These are phyloP conservation scores for Pemphredon lugubris DNA, from an alignment of 2,888 invertebrate species.

Conservation along the genomic window DNA sequence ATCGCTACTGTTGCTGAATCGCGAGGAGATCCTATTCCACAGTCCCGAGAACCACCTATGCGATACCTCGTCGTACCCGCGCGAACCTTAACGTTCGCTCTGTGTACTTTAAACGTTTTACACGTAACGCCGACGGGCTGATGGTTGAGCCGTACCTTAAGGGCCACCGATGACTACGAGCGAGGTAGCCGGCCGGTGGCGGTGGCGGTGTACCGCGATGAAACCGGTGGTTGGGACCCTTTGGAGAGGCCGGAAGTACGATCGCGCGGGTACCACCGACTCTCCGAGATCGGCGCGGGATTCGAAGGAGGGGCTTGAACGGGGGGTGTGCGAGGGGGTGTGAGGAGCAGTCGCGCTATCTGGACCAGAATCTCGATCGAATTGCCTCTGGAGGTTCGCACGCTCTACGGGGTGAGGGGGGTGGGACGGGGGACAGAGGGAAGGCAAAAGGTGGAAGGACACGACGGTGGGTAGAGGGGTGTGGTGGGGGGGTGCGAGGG, in stretches of 20 bases:
- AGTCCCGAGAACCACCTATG: too few relatives aligned
- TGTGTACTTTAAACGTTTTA: too few relatives aligned
- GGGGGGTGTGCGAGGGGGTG: conserved; percentile 30
- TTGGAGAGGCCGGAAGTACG: conserved; percentile 41
- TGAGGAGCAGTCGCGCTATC: conserved; percentile 67
- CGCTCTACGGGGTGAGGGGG: conserved; percentile 65
- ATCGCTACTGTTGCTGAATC: too few relatives aligned
- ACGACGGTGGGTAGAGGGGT: conserved; percentile 38
- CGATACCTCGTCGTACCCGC: too few relatives aligned
- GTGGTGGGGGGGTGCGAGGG: conserved; percentile 53
- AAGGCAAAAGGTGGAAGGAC: conserved; percentile 44
- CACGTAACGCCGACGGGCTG: too few relatives aligned
- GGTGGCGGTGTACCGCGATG: too few relatives aligned
- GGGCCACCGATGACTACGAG: too few relatives aligned
- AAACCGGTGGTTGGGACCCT: too few relatives aligned
- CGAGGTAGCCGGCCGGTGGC: too few relatives aligned
- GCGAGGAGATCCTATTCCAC: too few relatives aligned
- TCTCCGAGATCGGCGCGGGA: conserved; percentile 23
- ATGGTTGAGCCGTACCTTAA: too few relatives aligned
- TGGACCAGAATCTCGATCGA: conserved; percentile 76
- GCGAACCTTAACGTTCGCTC: too few relatives aligned
- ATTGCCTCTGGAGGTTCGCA: conserved; percentile 76
- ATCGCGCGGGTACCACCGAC: conserved; percentile 18
- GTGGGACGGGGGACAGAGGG: conserved; percentile 25
- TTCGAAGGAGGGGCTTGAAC: conserved; percentile 23